Conservation (phyloP, 2,113 vertebrate species). For the Diphyllodes magnificus region DNA sequence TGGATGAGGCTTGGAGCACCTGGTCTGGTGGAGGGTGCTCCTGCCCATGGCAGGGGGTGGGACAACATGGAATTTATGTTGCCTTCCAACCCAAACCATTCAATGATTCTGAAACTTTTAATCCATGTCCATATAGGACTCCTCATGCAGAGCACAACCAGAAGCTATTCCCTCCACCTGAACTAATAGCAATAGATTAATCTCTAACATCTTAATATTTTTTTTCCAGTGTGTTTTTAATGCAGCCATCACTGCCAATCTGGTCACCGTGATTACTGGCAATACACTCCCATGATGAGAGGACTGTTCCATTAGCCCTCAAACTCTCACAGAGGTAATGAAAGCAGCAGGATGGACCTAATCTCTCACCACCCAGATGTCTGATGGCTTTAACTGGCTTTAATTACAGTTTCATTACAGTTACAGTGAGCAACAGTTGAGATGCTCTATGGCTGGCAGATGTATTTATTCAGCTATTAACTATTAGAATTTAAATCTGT, state of each 20-base stretch:
- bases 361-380: not conserved
- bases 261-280: not conserved
- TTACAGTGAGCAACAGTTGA: not conserved
- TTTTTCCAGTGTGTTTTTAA: not conserved
- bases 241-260: not conserved
- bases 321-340: not conserved
- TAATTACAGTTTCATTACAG: not conserved
- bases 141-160: not conserved
- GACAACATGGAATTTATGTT: not conserved
- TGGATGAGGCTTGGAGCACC: not conserved
- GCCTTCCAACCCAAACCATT: not conserved
- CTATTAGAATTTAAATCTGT: not conserved
- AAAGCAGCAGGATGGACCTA: not conserved
- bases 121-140: rapidly evolving
- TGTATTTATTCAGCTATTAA: not conserved
- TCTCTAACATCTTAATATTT: too few species aligned
- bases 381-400: not conserved
- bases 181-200: not conserved
- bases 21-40: not conserved
- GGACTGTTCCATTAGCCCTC: not conserved
- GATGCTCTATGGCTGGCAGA: not conserved
- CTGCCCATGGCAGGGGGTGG: not conserved
- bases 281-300: not conserved
- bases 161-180: not conserved
- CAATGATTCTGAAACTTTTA: not conserved